Conservation (phyloP, 2,113 vertebrate species). For the Tupaia tana region DNA sequence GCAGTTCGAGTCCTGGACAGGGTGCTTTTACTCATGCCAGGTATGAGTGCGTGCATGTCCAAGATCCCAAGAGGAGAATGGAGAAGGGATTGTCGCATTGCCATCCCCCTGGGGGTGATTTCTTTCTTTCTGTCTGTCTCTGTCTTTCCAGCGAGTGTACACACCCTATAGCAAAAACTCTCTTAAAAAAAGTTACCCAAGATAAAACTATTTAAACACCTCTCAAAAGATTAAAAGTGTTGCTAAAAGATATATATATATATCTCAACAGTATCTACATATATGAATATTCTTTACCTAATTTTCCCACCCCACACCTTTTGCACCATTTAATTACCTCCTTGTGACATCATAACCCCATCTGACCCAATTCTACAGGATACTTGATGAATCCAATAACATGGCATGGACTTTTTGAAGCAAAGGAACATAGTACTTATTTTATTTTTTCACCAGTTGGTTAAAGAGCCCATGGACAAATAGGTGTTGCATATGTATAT, state of each 20-base stretch:
- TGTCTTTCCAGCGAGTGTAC: too few relatives aligned
- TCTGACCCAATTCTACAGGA: not conserved
- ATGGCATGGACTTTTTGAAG: not conserved
- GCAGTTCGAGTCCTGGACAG: too few relatives aligned
- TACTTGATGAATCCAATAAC: not conserved
- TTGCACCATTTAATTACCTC: not conserved
- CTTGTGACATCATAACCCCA: not conserved
- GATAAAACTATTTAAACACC: not conserved
- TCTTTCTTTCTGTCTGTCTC: too few relatives aligned
- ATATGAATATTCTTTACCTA: not conserved
- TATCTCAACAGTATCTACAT: not conserved
- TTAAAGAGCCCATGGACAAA: not conserved
- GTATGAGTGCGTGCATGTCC: too few relatives aligned
- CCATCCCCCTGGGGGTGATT: too few relatives aligned
- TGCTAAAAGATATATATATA: not conserved
- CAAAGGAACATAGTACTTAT: not conserved
- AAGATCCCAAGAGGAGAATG: too few relatives aligned
- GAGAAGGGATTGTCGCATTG: too few relatives aligned
- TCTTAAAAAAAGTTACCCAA: slow-evolving; percentile 1
- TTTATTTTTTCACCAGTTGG: not conserved
- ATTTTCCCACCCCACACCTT: not conserved
- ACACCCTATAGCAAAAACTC: too few relatives aligned
- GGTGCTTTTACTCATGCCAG: too few relatives aligned
- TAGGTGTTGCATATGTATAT: not conserved
- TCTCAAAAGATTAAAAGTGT: not conserved